Evolutionary conservation across 2,797 vertebrate genomes (phyloP), one percentile per base, ranked within the genome.

Genomic region (Sebastolobus altivelis): DNA sequence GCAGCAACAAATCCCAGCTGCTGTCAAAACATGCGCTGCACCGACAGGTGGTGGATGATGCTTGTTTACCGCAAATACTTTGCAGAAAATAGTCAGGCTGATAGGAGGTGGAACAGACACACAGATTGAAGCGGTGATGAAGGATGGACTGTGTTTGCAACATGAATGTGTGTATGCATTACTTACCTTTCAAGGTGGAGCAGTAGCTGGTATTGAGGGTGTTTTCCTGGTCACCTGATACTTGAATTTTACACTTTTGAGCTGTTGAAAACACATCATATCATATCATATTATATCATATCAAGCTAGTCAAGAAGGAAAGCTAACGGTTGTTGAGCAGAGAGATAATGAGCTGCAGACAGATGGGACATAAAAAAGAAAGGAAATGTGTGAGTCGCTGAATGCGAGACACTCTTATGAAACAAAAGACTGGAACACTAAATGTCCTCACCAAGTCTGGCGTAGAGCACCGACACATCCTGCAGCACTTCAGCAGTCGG

Each of bases 401-500:
- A 71, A 68, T 10, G 60, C 2, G 11, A 67, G 72, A 75, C 68
- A 43, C 27, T 31, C 46, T 18, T 18, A 4, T 29, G 43, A 67
- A 73, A 80, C 70, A 77, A 69, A 79, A 69, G 18, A 54, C 13
- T 40, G 63, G 18, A 52, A 25, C 8, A 74, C 0, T 43, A 25
- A 69, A 56, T 22, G 58, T 75, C 18, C 93, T 90, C 25, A 96
- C 96, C 96, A 2, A 97, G 93, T 67, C 65, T 94, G 74, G 96
- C 94, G 37, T 94, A 97, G 72, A 97, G 93, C 54, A 95, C 77
- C 0, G 95, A 96, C 69, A 96, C 93, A 22, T 97, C 96, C 89
- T 95, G 95, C 2, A 97, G 93, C 38, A 96, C 81, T 6, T 95
- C 95, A 10, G 77, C 89, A 18, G 87, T 93, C 3, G 96, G 94